Evolutionary conservation across 2,113 vertebrate species (phyloP).

Genomic region (Delphinapterus leucas): DNA sequence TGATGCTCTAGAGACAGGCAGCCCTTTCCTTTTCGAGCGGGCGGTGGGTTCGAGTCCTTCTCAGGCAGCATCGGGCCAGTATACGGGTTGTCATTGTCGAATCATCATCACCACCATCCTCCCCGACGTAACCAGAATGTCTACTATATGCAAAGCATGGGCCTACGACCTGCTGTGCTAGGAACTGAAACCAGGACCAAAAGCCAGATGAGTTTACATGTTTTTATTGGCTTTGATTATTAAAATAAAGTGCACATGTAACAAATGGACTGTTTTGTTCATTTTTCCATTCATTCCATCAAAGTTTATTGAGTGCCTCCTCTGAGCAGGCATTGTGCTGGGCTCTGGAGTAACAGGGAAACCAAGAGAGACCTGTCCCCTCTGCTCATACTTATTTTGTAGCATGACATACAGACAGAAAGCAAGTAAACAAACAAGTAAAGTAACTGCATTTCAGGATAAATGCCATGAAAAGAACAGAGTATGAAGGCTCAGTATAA

Average conservation of each 20-base stretch:
- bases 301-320: neutral
- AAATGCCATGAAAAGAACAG: neutral
- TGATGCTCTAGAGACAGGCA: neutral
- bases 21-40: neutral
- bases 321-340: neutral
- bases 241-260: neutral
- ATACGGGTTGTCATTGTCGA: rapidly evolving
- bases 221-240: neutral
- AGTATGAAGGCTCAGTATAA: neutral
- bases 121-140: too few relatives aligned
- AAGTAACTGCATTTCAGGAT: neutral
- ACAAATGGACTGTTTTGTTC: neutral
- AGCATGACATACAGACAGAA: neutral
- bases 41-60: neutral
- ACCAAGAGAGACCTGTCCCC: neutral
- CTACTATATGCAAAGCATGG: rapidly evolving
- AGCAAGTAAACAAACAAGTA: neutral
- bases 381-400: neutral
- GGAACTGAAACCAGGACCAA: neutral
- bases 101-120: neutral
- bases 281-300: neutral
- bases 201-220: neutral
- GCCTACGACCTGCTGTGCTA: neutral
- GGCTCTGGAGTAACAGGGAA: neutral
- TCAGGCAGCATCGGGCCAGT: neutral